Base-by-base conservation (phyloP, 2,113 vertebrate genomes). In the Oryzias celebensis region DNA sequence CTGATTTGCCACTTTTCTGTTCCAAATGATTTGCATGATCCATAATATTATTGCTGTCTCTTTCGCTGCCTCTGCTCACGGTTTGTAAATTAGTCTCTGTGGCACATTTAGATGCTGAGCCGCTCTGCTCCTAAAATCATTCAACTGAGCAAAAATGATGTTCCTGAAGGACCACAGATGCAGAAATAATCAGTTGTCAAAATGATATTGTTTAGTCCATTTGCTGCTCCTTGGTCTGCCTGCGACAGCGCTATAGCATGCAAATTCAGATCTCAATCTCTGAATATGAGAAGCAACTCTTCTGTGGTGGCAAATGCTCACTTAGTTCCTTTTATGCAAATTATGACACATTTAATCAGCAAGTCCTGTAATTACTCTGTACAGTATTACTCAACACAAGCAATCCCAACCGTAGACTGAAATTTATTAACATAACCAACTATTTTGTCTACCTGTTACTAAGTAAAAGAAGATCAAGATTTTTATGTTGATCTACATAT, bases 1-100 rank as follows among this genome's bases (percentile, higher is more conserved):
- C 63, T n/a, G 78, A 88, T 86, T 84, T 85, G 85, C 71, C 69
- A 60, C 45, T 55, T 86, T 84, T 87, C 71, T 64, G 71, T 80
- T 73, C 56, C 77, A 62, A 68, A 48, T 69, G 78, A 82, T 90
- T 87, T 87, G 82, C 84, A 87, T 84, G 75, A 61, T 68, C 51
- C 67, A 72, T 55, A 56, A 75, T 65, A 71, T 66, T 75, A 62
- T 77, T 65, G 45, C 70, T 10, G 26, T 64, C 44, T 76, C 52
- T 61, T 75, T 69, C 71, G 68, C 58, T 80, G 52, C 60, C 58
- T 61, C 59, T 46, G 64, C 16, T 12, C 36, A 14, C 47, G 70
- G 76, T 79, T 48, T 71, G 85, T 84, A 81, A 82, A 80, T 78
- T 60, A 58, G 41, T 54, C 62, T 59, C 36, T 41, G 14, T 47